phyloP scores from a whole-genome alignment of 2,888 invertebrate species.

The Microchrysa polita region DNA sequence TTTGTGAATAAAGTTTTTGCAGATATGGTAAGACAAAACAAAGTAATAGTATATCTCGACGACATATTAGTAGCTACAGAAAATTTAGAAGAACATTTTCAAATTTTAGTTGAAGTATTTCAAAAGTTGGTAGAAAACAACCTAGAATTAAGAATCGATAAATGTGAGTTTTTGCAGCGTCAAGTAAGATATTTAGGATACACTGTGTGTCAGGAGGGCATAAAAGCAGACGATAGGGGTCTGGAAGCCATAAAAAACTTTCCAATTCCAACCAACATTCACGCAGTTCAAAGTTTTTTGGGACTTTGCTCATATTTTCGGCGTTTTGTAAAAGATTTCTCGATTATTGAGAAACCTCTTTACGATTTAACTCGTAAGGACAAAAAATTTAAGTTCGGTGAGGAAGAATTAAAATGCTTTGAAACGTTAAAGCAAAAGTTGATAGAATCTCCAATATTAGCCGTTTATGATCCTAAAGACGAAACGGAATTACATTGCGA shows the following conservation, averaged over 20 bases:
- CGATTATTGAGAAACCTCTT: background rate
- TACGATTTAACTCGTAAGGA: background rate
- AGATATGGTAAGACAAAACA: no score
- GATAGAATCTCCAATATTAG: background rate
- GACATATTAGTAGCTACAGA: slow-evolving; percentile 18
- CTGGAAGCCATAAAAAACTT: background rate
- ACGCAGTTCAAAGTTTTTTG: slow-evolving; percentile 30
- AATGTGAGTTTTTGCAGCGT: slow-evolving; percentile 21
- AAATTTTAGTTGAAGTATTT: background rate
- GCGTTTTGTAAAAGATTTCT: slow-evolving; percentile 42
- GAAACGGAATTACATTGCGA: slow-evolving; percentile 56
- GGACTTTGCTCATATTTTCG: slow-evolving; percentile 25
- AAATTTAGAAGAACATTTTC: background rate
- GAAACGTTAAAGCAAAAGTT: background rate
- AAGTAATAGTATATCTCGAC: slow-evolving; percentile 21
- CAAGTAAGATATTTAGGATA: background rate
- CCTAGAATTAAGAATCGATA: no score
- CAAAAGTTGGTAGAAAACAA: no score
- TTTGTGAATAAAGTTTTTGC: no score
- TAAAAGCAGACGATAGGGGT: background rate
- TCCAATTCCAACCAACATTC: background rate
- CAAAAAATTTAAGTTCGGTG: background rate
- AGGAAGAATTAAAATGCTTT: background rate
- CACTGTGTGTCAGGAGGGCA: background rate
- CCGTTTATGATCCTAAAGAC: slow-evolving; percentile 45